Conservation (phyloP, 2,888 invertebrate species). For the Oscheius sp. region DNA sequence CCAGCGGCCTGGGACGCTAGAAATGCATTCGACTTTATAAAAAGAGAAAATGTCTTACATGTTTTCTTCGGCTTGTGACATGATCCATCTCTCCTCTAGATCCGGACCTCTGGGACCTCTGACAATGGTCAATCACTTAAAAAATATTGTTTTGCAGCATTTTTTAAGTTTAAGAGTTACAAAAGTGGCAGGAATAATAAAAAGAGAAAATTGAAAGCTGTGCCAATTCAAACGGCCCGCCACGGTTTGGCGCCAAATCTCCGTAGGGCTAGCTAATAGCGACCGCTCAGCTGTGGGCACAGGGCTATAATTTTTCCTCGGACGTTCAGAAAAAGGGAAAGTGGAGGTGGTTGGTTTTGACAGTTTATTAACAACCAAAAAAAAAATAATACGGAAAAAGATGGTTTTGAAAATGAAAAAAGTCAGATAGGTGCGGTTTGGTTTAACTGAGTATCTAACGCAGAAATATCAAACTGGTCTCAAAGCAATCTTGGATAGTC, state of each 20-base stretch:
- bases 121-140: neutral
- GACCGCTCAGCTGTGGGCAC: neutral
- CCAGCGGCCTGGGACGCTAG: neutral
- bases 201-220: neutral
- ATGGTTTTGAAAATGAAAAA: too few species aligned
- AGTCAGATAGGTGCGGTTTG: too few species aligned
- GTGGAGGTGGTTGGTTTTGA: too few species aligned
- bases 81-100: neutral
- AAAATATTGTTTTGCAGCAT: neutral
- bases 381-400: too few species aligned
- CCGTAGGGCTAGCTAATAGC: neutral
- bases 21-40: neutral
- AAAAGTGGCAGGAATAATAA: neutral
- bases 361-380: too few species aligned
- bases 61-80: constrained; percentile 8
- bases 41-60: neutral
- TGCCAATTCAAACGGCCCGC: neutral
- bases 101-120: neutral
- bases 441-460: too few species aligned
- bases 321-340: too few species aligned
- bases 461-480: too few species aligned
- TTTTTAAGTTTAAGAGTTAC: neutral
- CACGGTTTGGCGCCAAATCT: neutral
- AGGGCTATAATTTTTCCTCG: too few species aligned
- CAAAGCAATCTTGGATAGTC: too few species aligned